Evolutionary conservation across 2,113 vertebrate genomes (phyloP).

Genomic region (Delphinapterus leucas): DNA sequence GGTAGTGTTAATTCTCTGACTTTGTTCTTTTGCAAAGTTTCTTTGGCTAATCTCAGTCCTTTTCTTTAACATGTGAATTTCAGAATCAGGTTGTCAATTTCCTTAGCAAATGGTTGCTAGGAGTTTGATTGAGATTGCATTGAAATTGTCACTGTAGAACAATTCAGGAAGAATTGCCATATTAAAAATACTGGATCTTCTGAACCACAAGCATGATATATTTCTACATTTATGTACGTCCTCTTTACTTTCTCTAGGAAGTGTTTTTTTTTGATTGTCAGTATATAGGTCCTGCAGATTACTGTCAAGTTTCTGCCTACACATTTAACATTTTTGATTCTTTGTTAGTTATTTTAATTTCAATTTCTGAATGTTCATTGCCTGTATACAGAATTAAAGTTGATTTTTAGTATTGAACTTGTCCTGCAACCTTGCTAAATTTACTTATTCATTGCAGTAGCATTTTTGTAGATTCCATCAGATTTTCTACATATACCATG

Average conservation of each 20-base stretch:
- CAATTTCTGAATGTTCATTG: background rate
- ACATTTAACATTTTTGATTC: background rate
- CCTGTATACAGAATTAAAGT: background rate
- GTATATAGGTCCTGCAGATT: background rate
- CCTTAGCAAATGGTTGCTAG: background rate
- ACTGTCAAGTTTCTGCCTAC: background rate
- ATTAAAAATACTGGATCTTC: background rate
- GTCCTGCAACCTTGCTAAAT: background rate
- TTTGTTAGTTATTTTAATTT: background rate
- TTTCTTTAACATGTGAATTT: background rate
- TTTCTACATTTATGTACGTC: too few species aligned
- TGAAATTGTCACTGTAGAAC: background rate
- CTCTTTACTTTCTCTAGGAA: background rate
- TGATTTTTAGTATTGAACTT: background rate
- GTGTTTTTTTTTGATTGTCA: background rate
- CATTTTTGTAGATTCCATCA: background rate
- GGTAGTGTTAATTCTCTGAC: background rate
- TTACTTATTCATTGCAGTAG: background rate
- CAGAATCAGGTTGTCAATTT: background rate
- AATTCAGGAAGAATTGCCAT: background rate
- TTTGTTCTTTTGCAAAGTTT: background rate
- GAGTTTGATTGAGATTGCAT: background rate
- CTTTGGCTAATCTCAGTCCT: background rate
- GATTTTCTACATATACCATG: background rate
- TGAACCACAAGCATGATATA: background rate